Conservation (phyloP, 2,113 vertebrate genomes). For the Oreochromis tanganicae region DNA sequence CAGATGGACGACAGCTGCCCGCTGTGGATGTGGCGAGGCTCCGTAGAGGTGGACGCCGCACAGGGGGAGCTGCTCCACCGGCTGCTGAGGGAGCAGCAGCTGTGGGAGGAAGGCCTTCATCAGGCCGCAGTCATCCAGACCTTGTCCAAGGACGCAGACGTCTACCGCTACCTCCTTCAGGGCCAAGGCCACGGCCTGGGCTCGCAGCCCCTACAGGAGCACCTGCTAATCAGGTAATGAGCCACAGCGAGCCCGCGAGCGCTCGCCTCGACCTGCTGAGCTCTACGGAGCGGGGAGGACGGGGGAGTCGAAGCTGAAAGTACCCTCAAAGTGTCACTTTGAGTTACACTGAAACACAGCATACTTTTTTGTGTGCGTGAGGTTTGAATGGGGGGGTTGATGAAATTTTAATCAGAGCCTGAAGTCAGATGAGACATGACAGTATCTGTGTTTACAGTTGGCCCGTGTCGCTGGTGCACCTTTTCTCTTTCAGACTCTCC, state of each 20-base stretch:
- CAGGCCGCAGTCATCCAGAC: conserved; percentile 62
- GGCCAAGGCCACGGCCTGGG: conserved; percentile 49
- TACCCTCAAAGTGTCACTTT: background rate
- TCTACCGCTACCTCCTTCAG: conserved; percentile 67
- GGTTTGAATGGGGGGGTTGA: background rate
- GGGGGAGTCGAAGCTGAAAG: background rate
- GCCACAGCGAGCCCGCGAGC: background rate
- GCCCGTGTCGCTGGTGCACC: background rate
- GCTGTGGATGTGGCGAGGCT: conserved; percentile 71
- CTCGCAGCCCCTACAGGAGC: conserved; percentile 57
- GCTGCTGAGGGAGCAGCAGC: conserved; percentile 65
- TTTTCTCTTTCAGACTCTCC: background rate
- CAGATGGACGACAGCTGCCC: conserved; percentile 70
- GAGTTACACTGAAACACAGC: background rate
- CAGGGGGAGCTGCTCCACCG: conserved; percentile 65
- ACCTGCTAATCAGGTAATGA: conserved; percentile 74
- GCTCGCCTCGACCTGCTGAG: background rate
- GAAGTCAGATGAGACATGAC: conserved; percentile 7
- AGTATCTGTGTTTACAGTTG: background rate
- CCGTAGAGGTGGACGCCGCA: conserved; percentile 67
- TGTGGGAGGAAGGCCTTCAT: conserved; percentile 66
- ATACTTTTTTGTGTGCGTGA: background rate
- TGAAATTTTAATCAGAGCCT: conserved; percentile 15
- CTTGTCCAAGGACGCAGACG: conserved; percentile 66
- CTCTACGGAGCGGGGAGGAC: background rate